phyloP scores from a whole-genome alignment of 2,797 vertebrate species.

The Choloepus didactylus region DNA sequence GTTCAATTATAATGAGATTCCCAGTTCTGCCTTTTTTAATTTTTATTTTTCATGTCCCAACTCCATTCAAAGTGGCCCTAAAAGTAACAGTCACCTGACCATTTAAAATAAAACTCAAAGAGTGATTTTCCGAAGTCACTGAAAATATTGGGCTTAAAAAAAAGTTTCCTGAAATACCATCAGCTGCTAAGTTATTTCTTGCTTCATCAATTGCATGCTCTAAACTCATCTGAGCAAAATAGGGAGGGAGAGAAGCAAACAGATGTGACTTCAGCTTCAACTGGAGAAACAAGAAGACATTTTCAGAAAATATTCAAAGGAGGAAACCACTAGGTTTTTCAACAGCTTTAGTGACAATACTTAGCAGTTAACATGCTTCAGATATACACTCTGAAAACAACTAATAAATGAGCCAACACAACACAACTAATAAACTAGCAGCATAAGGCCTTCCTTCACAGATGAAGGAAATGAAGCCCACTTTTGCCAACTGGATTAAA shows the following conservation, averaged over 20 bases:
- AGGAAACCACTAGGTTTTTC: constrained; percentile 29
- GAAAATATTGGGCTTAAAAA: constrained; percentile 2
- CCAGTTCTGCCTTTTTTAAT: not conserved
- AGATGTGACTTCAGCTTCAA: not conserved
- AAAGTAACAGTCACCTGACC: not conserved
- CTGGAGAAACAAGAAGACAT: not conserved
- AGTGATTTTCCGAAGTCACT: constrained; percentile 40
- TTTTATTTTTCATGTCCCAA: not conserved
- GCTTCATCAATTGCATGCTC: not conserved
- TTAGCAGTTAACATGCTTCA: constrained; percentile 48
- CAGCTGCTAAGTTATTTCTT: constrained; percentile 52
- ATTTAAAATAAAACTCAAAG: constrained; percentile 9
- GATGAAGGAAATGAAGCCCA: not conserved
- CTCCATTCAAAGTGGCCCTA: constrained; percentile 3
- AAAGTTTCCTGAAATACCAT: constrained; percentile 2
- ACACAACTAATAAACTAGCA: not conserved
- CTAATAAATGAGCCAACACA: constrained; percentile 21
- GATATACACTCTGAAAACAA: constrained; percentile 18
- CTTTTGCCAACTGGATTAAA: rapidly evolving
- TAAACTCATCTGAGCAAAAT: not conserved
- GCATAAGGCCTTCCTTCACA: not conserved
- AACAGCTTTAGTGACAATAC: constrained; percentile 45
- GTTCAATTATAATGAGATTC: not conserved
- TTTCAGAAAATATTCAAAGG: constrained; percentile 63
- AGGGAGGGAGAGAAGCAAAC: not conserved